Base-by-base conservation (phyloP, 2,888 invertebrate species). In the Zygogramma bicolorata region DNA sequence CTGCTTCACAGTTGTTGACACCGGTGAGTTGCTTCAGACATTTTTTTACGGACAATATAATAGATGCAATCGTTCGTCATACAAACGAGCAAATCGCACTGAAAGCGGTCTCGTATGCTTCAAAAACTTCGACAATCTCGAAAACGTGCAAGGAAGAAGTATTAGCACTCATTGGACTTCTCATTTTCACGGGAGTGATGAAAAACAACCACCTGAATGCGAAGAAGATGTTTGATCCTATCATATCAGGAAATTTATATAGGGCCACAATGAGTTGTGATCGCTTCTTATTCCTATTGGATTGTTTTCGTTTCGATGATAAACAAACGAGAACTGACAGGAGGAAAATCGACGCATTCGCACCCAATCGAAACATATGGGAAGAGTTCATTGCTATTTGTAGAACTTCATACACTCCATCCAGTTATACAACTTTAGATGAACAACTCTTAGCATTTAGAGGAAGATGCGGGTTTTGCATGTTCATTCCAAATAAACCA, bases 401-500 rank as follows among this genome's bases (percentile, higher is more conserved):
- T 10, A 38, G 38, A 38, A 38, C 38, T 38, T 38, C 38, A 38
- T 38, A 8, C 10, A 38, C 38, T 38, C 13, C 38, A 38, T 38
- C 38, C 7, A 38, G 38, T 10, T 38, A 38, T 38, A 38, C 38
- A 38, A 38, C 38, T 38, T 10, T 38, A 10, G 38, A 38, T 8
- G 38, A 38, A 10, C 4, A 38, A 38, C 38, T 38, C 38, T 38
- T 38, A 38, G 38, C 38, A 38, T 38, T 38, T 38, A 38, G 8
- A 38, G 38, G 13, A 38, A 38, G 38, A 38, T 38, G 4, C 38
- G 38, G 38, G 38, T 38, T 38, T 10, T 13, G 38, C 38, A 10
- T 38, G 13, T 38, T 38, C 38, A 38, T 83, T 8, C 81, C 82
- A 13, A 84, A 82, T 67, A 84, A 82, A 58, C 81, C 83, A 6